phyloP scores from a whole-genome alignment of 1,140 invertebrate genomes.

The Bathynomus jamesi region DNA sequence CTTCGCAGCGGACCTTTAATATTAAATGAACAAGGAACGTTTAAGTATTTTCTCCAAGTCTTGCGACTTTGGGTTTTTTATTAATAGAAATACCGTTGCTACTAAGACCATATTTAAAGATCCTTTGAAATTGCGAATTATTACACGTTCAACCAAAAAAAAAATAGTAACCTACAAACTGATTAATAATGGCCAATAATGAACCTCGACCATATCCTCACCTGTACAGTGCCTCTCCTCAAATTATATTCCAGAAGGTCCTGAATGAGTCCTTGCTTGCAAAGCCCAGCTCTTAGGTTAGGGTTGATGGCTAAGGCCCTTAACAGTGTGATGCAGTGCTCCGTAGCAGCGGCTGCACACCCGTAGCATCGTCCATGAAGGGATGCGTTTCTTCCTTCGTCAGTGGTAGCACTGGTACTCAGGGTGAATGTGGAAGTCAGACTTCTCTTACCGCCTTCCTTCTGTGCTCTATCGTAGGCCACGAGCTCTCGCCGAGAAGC shows the following conservation, averaged over 20 bases:
- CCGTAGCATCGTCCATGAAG: slow-evolving; percentile 64
- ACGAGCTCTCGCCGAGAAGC: slow-evolving; percentile 84
- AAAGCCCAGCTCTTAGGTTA: slow-evolving; percentile 66
- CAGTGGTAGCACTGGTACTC: slow-evolving; percentile 45
- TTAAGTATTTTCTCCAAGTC: too few relatives aligned
- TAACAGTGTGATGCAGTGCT: slow-evolving; percentile 86
- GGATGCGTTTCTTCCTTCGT: slow-evolving; percentile 44
- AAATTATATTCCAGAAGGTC: slow-evolving; percentile 87
- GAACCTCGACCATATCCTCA: background rate
- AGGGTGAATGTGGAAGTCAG: slow-evolving; percentile 20
- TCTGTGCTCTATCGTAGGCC: slow-evolving; percentile 68
- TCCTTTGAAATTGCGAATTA: too few relatives aligned
- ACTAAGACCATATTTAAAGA: too few relatives aligned
- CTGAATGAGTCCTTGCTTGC: slow-evolving; percentile 76
- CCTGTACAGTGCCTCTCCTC: slow-evolving; percentile 56
- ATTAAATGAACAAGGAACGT: slow-evolving; percentile 42
- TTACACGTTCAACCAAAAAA: too few relatives aligned
- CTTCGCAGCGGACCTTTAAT: slow-evolving; percentile 67
- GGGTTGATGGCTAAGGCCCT: slow-evolving; percentile 80
- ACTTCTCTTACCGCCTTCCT: slow-evolving; percentile 53
- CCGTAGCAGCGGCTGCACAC: slow-evolving; percentile 74
- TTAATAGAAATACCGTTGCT: too few relatives aligned
- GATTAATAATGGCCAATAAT: too few relatives aligned
- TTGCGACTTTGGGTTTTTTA: too few relatives aligned
- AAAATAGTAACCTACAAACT: too few relatives aligned